A percentile compares a stretch with the other conserved stretches of the same genome.
phyloP scores from a whole-genome alignment of 1,140 invertebrate species.

The Oryctes rhinoceros region DNA sequence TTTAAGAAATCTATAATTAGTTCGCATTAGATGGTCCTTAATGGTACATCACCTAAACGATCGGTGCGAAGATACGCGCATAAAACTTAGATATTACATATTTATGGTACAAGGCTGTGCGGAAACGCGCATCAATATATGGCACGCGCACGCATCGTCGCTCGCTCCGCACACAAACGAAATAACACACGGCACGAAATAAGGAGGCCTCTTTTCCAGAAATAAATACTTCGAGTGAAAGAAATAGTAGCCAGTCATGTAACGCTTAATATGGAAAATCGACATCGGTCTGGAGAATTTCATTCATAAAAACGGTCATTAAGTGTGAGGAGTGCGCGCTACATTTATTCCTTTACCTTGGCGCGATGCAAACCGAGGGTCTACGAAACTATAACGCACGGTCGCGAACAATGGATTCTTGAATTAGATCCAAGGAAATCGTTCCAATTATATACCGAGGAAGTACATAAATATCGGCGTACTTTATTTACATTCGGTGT shows the following conservation, averaged over 20 bases:
- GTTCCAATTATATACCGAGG: conserved; percentile 18
- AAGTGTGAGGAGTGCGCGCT: conserved; percentile 6
- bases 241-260: conserved; percentile 21
- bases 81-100: not conserved
- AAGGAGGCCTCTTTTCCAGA: conserved; percentile 1
- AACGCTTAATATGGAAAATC: conserved; percentile 18
- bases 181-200: not conserved
- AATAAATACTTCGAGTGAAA: conserved; percentile 22
- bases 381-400: conserved; percentile 16
- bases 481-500: not conserved
- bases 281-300: conserved; percentile 18
- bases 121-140: not conserved
- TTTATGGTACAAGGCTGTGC: not conserved
- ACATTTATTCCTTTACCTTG: conserved; percentile 22
- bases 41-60: too few relatives aligned
- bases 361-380: conserved; percentile 3
- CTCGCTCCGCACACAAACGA: not conserved
- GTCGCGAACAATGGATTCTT: conserved; percentile 21
- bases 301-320: conserved; percentile 22
- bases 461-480: conserved; percentile 10
- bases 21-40: too few relatives aligned
- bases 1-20: too few relatives aligned
- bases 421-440: conserved; percentile 21
- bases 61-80: too few relatives aligned
- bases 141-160: not conserved